Conservation (phyloP, 2,888 invertebrate species). For the Branchipolynoe longqiensis region DNA sequence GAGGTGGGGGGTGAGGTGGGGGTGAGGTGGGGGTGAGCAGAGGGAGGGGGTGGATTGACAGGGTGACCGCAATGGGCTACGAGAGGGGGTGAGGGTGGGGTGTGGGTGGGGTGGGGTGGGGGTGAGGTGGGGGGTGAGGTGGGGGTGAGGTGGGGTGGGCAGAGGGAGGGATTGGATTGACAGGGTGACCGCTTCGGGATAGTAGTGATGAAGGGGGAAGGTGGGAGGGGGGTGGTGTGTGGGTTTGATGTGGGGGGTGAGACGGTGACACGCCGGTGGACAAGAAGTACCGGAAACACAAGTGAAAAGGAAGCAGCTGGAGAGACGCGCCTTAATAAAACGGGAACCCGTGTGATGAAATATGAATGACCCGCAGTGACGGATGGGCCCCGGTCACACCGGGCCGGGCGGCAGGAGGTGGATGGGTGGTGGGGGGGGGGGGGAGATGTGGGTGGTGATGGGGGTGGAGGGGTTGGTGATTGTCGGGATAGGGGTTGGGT, state of each 20-base stretch:
- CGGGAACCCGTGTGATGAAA: conserved; percentile 45
- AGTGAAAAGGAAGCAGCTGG: conserved; percentile 47
- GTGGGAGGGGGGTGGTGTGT: not conserved
- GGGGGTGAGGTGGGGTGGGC: too few relatives aligned
- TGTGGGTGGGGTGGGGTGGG: too few relatives aligned
- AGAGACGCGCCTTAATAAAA: conserved; percentile 40
- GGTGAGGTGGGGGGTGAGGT: too few relatives aligned
- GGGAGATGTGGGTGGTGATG: not conserved
- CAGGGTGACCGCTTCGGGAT: too few relatives aligned
- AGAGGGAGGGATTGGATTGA: too few relatives aligned
- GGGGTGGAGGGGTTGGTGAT: not conserved
- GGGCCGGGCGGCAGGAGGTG: not conserved
- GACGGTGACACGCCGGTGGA: not conserved
- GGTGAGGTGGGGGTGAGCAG: too few relatives aligned
- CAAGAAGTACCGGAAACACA: conserved; percentile 9
- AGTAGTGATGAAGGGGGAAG: too few relatives aligned
- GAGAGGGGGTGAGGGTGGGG: too few relatives aligned
- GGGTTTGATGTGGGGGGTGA: not conserved
- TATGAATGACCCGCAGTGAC: conserved; percentile 32
- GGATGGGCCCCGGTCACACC: not conserved
- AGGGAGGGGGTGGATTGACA: too few relatives aligned
- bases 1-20: too few relatives aligned
- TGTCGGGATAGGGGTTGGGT: not conserved
- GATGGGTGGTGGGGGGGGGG: not conserved
- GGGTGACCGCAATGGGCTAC: too few relatives aligned